Evolutionary conservation across 2,113 vertebrate species (phyloP), one percentile per base, ranked within the genome.

Genomic region (Ranitomeya variabilis): DNA sequence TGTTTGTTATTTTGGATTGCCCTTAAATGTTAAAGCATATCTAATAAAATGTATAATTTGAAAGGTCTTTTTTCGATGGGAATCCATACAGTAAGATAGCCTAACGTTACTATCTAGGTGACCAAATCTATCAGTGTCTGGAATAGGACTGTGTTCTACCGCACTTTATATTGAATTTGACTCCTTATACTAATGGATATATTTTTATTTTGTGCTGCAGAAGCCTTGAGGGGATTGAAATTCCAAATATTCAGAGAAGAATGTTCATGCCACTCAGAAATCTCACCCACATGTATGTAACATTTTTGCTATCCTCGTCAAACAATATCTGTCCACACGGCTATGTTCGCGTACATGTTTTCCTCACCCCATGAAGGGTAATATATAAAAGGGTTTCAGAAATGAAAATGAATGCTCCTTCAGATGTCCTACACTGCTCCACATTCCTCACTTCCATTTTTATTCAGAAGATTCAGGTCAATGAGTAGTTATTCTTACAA

Each of bases 271-370:
- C 96, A 23, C 95, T 99, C 18, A 93, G 90, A 93, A 95, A 98
- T 90, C 94, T 99, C 90, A 97, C 98, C 87, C 96, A 99, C 87
- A 98, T 99, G 98, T 99, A 95, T 97, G 98, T 96, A 87, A 66
- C 64, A 0, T 26, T 64, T 54, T 66, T 13, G 4, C 26, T 4
- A 52, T 76, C 3, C 51, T 23, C 6, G 7, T 31, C 12, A 13
- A 69, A 69, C 7, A 69, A 23, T 26, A 69, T 26, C 67, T 23
- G 67, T 26, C 26, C 26, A n/a, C 23, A 5, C 67, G 13, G n/a
- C 23, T 26, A 26, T 69, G 11, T 23, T 26, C n/a, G 14, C n/a
- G 37, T 45, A 45, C 23, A 14, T 2, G 1, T 6, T 26, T 3
- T 69, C 14, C 26, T 4, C 59, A 15, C 5, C 13, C 14, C 16